A percentile compares a stretch with the other conserved stretches of the same genome.
phyloP scores from a whole-genome alignment of 2,797 vertebrate species.

The Thamnophis elegans region DNA sequence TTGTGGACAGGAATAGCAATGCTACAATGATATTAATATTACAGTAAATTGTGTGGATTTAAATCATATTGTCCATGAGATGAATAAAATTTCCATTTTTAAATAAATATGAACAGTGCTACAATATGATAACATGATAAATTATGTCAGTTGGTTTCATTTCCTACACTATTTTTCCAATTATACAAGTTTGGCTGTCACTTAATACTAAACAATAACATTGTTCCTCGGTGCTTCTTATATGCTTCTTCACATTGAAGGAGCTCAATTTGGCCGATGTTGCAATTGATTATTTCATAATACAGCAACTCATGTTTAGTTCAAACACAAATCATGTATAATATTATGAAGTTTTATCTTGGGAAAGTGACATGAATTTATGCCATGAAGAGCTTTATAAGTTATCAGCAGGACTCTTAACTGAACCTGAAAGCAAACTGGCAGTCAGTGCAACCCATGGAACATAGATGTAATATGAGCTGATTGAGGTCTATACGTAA shows the following conservation, averaged over 20 bases:
- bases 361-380: neutral
- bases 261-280: neutral
- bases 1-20: neutral
- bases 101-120: conserved; percentile 8
- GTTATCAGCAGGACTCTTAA: neutral
- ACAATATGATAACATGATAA: conserved; percentile 15
- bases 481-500: neutral
- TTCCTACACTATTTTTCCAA: neutral
- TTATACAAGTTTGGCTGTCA: conserved; percentile 20
- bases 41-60: conserved; percentile 21
- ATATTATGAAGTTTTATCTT: neutral
- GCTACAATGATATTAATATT: neutral
- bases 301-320: neutral
- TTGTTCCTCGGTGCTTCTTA: neutral
- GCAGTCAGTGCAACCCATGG: neutral
- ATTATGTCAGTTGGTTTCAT: conserved; percentile 31
- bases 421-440: neutral
- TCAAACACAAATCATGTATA: neutral
- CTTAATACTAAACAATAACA: neutral
- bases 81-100: conserved; percentile 1
- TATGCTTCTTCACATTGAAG: neutral
- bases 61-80: neutral
- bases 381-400: neutral
- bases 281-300: neutral
- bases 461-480: neutral